Evolutionary conservation across 2,113 vertebrate species (phyloP), one percentile per base, ranked within the genome.

Genomic region (Oryzias woworae): DNA sequence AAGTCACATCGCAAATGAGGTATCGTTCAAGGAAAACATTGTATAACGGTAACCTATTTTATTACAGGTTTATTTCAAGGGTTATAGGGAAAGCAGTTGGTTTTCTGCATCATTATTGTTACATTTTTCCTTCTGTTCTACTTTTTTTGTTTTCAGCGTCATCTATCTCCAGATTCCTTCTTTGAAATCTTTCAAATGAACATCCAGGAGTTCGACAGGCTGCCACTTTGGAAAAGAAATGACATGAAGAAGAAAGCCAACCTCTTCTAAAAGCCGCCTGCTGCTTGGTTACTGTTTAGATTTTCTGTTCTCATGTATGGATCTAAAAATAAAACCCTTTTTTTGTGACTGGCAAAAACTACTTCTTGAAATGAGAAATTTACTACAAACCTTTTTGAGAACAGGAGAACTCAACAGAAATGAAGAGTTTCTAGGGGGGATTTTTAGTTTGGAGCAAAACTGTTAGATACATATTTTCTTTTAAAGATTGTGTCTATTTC

Each of bases 151-250:
- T 83, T 14, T 75, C 46, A 99, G 97, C 93, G 94, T 42, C 95
- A 98, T 71, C 89, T 99, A 57, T 92, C 96, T 53, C 95, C 95
- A 2, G 94, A 95, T 64, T 87, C 92, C 62, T 99, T 99, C 80
- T 90, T 92, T 78, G 91, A 96, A 7, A 89, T 98, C 83, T 99
- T 99, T 78, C 94, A 93, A 57, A 97, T 99, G 95, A 90, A 91
- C 7, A 94, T 95, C 69, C 92, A 96, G 84, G 94, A 96, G 75
- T 99, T 98, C 78, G 92, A 96, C 91, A 91, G 86, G 81, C 94
- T 98, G 88, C 96, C 97, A 66, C 94, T 98, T 31, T 99, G 97
- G 97, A 97, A 96, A 90, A 94, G 95, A 65, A 98, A 99, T 5
- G 92, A 96, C 82, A 94, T 99, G 93, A 99, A 99, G 92, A 98